Percentiles rank a stretch among this genome's conserved stretches.
These are phyloP conservation scores for Laticauda laticaudata DNA, from an alignment of 2,113 vertebrate species.

Conservation along the genomic window DNA sequence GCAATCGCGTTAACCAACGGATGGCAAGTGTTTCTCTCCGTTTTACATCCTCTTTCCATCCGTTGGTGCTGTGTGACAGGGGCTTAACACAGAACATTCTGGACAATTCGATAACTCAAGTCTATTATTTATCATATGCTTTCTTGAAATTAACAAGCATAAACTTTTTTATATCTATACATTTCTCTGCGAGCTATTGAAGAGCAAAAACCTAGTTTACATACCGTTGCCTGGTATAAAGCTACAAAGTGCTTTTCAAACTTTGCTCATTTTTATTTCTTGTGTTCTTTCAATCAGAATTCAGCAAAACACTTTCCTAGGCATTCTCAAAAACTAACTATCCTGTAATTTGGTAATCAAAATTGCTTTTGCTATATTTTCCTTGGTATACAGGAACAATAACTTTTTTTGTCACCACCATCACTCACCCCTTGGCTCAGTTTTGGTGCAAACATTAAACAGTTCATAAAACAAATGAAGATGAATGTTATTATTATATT, in stretches of 20 bases:
- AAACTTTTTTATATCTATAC: background rate
- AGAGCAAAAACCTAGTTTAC: background rate
- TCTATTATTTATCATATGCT: background rate
- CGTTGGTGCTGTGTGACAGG: too few species aligned
- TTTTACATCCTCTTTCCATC: too few species aligned
- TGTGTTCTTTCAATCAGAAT: background rate
- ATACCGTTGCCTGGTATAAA: background rate
- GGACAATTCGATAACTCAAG: background rate
- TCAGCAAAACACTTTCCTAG: background rate
- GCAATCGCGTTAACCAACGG: too few species aligned
- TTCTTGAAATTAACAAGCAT: background rate
- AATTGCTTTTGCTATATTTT: background rate
- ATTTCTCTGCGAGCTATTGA: background rate
- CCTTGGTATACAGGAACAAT: background rate
- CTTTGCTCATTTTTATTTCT: background rate
- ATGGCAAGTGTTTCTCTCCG: too few species aligned
- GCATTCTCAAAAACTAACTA: background rate
- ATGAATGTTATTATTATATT: too few species aligned
- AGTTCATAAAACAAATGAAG: background rate
- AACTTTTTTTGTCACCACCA: background rate
- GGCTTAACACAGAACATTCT: background rate
- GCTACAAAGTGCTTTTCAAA: background rate
- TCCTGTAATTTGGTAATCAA: background rate
- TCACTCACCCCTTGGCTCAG: background rate
- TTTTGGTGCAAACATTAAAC: background rate